These are phyloP conservation scores for Pseudomugil gertrudae DNA, from an alignment of 2,797 vertebrate species.

Conservation along the genomic window DNA sequence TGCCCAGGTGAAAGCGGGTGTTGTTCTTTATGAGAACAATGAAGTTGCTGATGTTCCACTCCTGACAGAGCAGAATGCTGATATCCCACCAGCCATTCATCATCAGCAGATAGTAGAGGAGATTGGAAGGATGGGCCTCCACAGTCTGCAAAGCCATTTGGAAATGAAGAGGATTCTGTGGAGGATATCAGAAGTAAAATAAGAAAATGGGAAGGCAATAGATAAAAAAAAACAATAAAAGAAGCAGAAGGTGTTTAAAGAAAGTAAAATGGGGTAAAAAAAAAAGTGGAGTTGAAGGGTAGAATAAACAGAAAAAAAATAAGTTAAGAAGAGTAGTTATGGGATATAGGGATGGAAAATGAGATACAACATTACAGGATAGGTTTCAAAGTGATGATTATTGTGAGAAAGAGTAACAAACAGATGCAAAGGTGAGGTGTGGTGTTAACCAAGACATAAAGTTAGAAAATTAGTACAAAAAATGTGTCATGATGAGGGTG, in stretches of 20 bases:
- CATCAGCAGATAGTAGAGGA: constrained; percentile 91
- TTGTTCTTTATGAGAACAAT: constrained; percentile 89
- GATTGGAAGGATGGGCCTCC: constrained; percentile 81
- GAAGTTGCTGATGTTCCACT: constrained; percentile 92
- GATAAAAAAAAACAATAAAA: not conserved
- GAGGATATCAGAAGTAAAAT: constrained; percentile 15
- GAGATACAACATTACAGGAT: constrained; percentile 6
- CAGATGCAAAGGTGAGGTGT: not conserved
- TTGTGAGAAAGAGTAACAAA: constrained; percentile 13
- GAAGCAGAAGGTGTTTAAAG: constrained; percentile 3
- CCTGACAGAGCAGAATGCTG: constrained; percentile 93
- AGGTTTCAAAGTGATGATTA: constrained; percentile 16
- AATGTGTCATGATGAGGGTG: constrained; percentile 9
- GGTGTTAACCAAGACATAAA: constrained; percentile 3
- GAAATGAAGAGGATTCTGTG: constrained; percentile 94
- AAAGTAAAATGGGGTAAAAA: not conserved
- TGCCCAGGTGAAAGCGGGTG: constrained; percentile 90
- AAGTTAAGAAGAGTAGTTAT: constrained; percentile 22
- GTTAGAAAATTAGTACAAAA: constrained; percentile 1
- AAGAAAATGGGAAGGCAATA: not conserved
- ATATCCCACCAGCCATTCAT: constrained; percentile 98
- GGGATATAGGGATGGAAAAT: constrained; percentile 18
- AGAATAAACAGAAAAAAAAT: constrained; percentile 16
- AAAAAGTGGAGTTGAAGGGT: not conserved
- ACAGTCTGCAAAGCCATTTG: constrained; percentile 90